A percentile compares a stretch with the other conserved stretches of the same genome.
These are phyloP conservation scores for Pharmacophagus antenor DNA, from an alignment of 2,888 invertebrate species.

Conservation along the genomic window DNA sequence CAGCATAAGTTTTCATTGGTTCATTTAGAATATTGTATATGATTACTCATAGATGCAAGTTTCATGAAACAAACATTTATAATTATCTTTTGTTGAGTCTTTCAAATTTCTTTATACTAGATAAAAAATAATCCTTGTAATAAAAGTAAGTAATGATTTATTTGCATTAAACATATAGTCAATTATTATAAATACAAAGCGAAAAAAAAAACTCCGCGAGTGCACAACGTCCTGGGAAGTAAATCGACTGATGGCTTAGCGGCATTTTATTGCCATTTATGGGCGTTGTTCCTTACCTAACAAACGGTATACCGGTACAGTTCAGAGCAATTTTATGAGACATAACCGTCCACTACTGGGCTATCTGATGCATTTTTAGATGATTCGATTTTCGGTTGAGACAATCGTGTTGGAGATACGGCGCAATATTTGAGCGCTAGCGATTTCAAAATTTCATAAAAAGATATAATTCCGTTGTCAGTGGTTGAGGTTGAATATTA, in stretches of 20 bases:
- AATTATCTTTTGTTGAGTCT: no score
- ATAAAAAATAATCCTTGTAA: neutral
- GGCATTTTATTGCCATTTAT: conserved; percentile 41
- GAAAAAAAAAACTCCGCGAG: conserved; percentile 6
- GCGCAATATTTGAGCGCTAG: conserved; percentile 37
- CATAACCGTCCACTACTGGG: conserved; percentile 59
- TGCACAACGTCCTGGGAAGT: conserved; percentile 29
- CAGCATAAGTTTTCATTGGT: no score
- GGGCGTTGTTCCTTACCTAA: conserved; percentile 43
- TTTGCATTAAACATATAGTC: neutral
- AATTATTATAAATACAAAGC: neutral
- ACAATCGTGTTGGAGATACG: conserved; percentile 55
- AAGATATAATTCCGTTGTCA: neutral
- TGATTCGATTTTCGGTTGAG: conserved; percentile 69
- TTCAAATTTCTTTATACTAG: no score
- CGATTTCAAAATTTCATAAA: conserved; percentile 14
- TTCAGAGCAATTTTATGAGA: conserved; percentile 73
- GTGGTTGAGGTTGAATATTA: no score
- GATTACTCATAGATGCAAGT: no score
- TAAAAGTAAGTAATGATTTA: neutral
- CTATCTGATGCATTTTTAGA: conserved; percentile 74
- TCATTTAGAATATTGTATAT: no score
- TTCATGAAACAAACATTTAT: no score
- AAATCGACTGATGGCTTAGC: conserved; percentile 35
- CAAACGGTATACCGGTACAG: conserved; percentile 56